Conservation (phyloP, 2,888 invertebrate genomes). For the Rapana venosa region DNA sequence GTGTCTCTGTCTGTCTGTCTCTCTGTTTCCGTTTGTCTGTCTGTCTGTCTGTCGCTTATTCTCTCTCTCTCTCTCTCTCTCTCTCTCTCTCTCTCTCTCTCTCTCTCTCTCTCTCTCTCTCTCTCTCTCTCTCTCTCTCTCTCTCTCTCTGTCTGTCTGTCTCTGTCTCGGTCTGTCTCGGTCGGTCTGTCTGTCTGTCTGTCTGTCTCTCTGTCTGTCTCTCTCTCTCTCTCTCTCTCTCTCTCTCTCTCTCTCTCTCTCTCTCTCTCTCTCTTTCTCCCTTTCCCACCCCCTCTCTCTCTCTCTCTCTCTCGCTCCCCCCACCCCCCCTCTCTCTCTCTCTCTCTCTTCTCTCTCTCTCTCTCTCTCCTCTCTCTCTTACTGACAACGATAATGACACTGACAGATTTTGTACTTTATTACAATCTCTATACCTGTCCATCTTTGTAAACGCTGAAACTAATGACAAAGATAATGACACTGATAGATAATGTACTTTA, state of each 20-base stretch:
- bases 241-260: neutral
- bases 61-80: neutral
- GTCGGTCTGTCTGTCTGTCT: neutral
- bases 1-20: too few relatives aligned
- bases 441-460: too few relatives aligned
- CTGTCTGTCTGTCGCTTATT: neutral
- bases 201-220: too few relatives aligned
- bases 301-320: neutral
- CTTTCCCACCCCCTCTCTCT: neutral
- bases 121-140: neutral
- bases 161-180: neutral
- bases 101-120: neutral
- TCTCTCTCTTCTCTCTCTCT: neutral
- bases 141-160: neutral
- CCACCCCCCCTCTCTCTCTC: too few relatives aligned
- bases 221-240: neutral
- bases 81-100: neutral
- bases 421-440: too few relatives aligned
- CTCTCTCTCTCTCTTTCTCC: constrained; percentile 7
- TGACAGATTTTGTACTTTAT: too few relatives aligned
- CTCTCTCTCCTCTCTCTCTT: too few relatives aligned
- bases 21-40: too few relatives aligned
- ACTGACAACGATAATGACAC: too few relatives aligned
- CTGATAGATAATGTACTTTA: too few relatives aligned
- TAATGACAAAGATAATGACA: too few relatives aligned